A percentile compares a stretch with the other conserved stretches of the same genome.
phyloP scores from a whole-genome alignment of 2,113 vertebrate species.

The Noctilio leporinus region DNA sequence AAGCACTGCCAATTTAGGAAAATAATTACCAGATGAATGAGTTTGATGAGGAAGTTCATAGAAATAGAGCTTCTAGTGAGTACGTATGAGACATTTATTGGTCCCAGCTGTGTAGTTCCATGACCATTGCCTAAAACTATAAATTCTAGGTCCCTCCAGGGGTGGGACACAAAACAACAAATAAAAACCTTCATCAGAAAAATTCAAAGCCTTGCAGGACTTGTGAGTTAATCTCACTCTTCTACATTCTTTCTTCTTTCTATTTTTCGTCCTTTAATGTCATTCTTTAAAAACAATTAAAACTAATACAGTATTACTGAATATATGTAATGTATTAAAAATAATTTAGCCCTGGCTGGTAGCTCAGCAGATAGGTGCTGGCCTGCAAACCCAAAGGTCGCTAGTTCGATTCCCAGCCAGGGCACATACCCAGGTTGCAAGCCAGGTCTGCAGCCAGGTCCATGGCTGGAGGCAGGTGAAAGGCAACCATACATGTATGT shows the following conservation, averaged over 20 bases:
- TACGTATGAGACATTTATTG: background rate
- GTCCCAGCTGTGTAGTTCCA: background rate
- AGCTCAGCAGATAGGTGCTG: too few relatives aligned
- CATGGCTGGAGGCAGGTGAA: too few relatives aligned
- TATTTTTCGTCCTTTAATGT: background rate
- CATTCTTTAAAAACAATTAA: background rate
- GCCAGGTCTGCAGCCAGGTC: too few relatives aligned
- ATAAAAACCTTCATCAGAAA: background rate
- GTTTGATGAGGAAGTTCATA: background rate
- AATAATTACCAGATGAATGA: background rate
- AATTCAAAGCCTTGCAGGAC: background rate
- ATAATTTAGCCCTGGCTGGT: too few relatives aligned
- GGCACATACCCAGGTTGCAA: too few relatives aligned
- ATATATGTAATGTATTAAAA: background rate
- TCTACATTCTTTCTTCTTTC: background rate
- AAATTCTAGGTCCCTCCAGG: background rate
- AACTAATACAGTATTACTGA: background rate
- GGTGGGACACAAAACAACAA: background rate
- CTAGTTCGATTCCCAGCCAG: too few relatives aligned
- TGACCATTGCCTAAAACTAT: background rate
- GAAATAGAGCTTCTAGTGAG: background rate
- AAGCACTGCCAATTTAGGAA: background rate
- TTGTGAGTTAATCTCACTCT: background rate
- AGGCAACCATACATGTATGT: too few relatives aligned
- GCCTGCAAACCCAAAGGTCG: too few relatives aligned